Conservation (phyloP, 2,797 vertebrate species). For the Brachyalestes nurse region DNA sequence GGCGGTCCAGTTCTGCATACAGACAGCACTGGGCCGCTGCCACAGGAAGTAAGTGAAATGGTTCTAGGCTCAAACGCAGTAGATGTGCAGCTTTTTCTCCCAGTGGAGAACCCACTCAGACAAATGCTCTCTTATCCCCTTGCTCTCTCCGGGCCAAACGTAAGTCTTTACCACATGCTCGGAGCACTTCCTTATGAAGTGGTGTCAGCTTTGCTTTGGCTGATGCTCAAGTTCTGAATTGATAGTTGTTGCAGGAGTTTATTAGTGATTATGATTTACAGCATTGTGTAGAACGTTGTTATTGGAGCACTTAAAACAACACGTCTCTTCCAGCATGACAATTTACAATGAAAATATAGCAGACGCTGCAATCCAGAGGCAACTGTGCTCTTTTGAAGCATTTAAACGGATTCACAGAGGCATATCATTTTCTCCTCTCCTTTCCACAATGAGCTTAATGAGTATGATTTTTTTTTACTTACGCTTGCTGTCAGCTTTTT, state of each 20-base stretch:
- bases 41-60: conserved; percentile 46
- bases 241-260: conserved; percentile 51
- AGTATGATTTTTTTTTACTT: not conserved
- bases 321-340: conserved; percentile 28
- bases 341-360: conserved; percentile 36
- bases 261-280: conserved; percentile 52
- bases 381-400: conserved; percentile 33
- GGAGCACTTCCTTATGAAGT: conserved; percentile 43
- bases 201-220: conserved; percentile 48
- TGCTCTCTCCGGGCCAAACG: conserved; percentile 13
- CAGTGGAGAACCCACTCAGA: conserved; percentile 34
- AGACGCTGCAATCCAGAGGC: conserved; percentile 29
- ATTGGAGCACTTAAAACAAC: conserved; percentile 48
- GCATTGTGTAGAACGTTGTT: conserved; percentile 35
- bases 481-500: not conserved
- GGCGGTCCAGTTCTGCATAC: conserved; percentile 33
- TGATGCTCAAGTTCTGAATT: conserved; percentile 41
- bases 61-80: conserved; percentile 44
- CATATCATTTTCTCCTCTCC: conserved; percentile 11
- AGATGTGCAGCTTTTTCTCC: conserved; percentile 46
- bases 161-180: conserved; percentile 44
- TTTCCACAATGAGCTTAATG: conserved; percentile 22
- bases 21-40: conserved; percentile 30
- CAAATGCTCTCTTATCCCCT: conserved; percentile 47
- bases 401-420: conserved; percentile 32